phyloP scores from a whole-genome alignment of 2,888 invertebrate species.

The Conistra vaccinii region DNA sequence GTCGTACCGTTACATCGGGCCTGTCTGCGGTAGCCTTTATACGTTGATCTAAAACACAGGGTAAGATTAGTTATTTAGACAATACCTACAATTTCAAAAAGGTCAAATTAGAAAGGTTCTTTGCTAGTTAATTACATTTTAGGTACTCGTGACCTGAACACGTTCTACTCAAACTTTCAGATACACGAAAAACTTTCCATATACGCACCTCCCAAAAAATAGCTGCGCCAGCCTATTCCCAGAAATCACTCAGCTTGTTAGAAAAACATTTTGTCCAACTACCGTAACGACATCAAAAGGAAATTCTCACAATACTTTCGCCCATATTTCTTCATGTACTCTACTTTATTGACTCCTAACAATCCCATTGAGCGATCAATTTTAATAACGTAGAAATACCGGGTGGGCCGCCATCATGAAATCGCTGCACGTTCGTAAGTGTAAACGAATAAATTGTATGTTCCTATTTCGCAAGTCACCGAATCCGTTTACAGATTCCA shows the following conservation, averaged over 20 bases:
- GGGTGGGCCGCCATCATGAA: slow-evolving; percentile 44
- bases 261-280: slow-evolving; percentile 40
- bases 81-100: background rate
- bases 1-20: background rate
- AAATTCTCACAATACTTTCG: slow-evolving; percentile 36
- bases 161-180: background rate
- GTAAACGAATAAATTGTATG: slow-evolving; percentile 68
- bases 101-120: background rate
- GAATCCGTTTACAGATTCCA: slow-evolving; percentile 49
- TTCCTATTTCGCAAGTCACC: slow-evolving; percentile 68
- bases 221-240: background rate
- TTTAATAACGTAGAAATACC: slow-evolving; percentile 59
- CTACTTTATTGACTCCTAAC: slow-evolving; percentile 51
- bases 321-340: slow-evolving; percentile 50
- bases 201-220: background rate
- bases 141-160: background rate
- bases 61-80: background rate
- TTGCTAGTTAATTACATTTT: background rate
- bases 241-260: slow-evolving; percentile 39
- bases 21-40: background rate
- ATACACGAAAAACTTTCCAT: background rate
- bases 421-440: slow-evolving; percentile 63
- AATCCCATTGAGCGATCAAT: slow-evolving; percentile 59
- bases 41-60: background rate
- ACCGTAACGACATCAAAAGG: slow-evolving; percentile 31